phyloP scores from a whole-genome alignment of 2,888 invertebrate genomes.

The Acheta domesticus region DNA sequence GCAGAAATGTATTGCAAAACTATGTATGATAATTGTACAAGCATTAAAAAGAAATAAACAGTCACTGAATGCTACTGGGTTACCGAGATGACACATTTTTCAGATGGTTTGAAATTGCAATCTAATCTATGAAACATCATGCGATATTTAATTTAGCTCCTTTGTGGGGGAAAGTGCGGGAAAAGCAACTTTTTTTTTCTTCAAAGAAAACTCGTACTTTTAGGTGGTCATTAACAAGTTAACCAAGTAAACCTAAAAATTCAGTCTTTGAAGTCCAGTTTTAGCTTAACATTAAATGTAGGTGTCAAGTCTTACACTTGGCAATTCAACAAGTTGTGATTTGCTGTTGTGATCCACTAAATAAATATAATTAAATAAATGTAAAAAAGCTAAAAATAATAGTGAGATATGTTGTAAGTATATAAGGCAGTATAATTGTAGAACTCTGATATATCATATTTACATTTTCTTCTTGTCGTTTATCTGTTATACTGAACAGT shows the following conservation, averaged over 20 bases:
- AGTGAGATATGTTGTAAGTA: slow-evolving; percentile 30
- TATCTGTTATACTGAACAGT: slow-evolving; percentile 33
- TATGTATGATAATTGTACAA: background rate
- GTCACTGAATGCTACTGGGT: background rate
- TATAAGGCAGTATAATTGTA: slow-evolving; percentile 31
- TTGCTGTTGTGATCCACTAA: slow-evolving; percentile 34
- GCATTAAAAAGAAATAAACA: background rate
- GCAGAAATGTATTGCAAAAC: background rate
- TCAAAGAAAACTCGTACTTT: slow-evolving; percentile 26
- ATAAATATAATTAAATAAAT: slow-evolving; percentile 19
- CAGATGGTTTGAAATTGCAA: slow-evolving; percentile 24
- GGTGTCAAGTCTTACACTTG: slow-evolving; percentile 30
- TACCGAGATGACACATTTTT: background rate
- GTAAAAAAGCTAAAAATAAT: slow-evolving; percentile 30
- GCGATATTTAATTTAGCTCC: background rate
- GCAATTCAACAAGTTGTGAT: slow-evolving; percentile 32
- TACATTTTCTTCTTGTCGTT: slow-evolving; percentile 35
- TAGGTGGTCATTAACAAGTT: slow-evolving; percentile 26
- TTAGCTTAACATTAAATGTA: slow-evolving; percentile 31
- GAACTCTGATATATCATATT: slow-evolving; percentile 31
- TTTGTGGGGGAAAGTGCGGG: slow-evolving; percentile 19
- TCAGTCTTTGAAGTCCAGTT: slow-evolving; percentile 31
- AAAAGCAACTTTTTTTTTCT: background rate
- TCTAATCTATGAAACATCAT: slow-evolving; percentile 2
- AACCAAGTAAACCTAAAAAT: slow-evolving; percentile 24